Evolutionary conservation across 2,113 vertebrate genomes (phyloP), one percentile per base, ranked within the genome.

Genomic region (Paedocypris sp.): DNA sequence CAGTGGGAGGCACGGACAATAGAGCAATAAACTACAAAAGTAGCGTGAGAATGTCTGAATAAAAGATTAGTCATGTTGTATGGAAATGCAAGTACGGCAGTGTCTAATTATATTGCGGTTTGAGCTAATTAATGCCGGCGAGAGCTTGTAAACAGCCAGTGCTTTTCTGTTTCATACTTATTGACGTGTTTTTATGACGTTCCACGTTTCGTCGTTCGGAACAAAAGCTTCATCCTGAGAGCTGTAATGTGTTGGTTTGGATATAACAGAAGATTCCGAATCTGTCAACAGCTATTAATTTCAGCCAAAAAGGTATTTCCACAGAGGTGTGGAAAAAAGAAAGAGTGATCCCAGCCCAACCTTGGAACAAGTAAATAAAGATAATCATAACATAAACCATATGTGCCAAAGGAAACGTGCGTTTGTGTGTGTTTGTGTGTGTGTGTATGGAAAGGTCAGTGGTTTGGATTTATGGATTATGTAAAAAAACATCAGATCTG

Each of bases 141-240:
- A 18, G 52, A 71, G 52, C 65, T 71, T 47, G 52, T 68, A 74
- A 71, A 73, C 49, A 33, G 8, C 52, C 19, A 56, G 69, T 71
- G 60, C 66, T 71, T 63, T 64, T 48, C 25, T 12, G 42, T 39
- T 33, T 60, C 25, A 10, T 28, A 35, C 41, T 70, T 43, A 53
- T 62, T 48, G 29, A 46, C n/a, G 8, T 16, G 35, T 35, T 67
- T 59, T 46, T 47, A 67, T 70, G 58, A 62, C 23, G 65, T 63
- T 69, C 36, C 63, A 62, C 8, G 18, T 50, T 59, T 18, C 53
- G 56, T 38, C 33, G 32, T 10, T 62, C 59, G 52, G 65, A 66
- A 66, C 35, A 64, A 41, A 19, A 57, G 45, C 39, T 23, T 25
- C 25, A 32, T 26, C 31, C 18, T 22, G 29, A n/a, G 36, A 69